A percentile compares a stretch with the other conserved stretches of the same genome.
These are phyloP conservation scores for Anarsia innoxiella DNA, from an alignment of 2,888 invertebrate species.

Conservation along the genomic window DNA sequence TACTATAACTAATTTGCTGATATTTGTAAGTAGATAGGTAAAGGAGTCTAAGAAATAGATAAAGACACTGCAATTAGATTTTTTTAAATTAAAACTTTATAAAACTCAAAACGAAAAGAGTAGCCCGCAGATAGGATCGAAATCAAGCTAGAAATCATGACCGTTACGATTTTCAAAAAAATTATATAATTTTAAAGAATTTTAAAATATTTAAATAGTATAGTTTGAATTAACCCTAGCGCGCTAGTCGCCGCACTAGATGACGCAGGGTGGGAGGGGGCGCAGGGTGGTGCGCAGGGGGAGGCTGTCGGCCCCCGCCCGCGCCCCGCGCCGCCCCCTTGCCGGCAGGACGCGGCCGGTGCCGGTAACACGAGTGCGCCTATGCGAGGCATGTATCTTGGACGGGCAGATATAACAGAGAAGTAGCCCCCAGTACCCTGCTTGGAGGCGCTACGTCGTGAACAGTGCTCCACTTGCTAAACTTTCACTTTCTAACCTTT, in stretches of 20 bases:
- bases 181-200: slow-evolving; percentile 30
- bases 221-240: slow-evolving; percentile 71
- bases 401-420: slow-evolving; percentile 75
- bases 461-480: slow-evolving; percentile 42
- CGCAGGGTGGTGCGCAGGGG: slow-evolving; percentile 31
- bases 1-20: too few species aligned
- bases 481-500: too few species aligned
- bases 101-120: too few species aligned
- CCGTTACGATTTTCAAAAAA: too few species aligned
- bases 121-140: too few species aligned
- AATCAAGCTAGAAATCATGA: too few species aligned
- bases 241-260: slow-evolving; percentile 65
- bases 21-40: too few species aligned
- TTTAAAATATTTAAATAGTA: slow-evolving; percentile 57
- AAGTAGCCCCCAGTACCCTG: slow-evolving; percentile 73
- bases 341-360: slow-evolving; percentile 70
- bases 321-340: slow-evolving; percentile 38
- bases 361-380: slow-evolving; percentile 75
- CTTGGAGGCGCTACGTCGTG: slow-evolving; percentile 37
- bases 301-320: slow-evolving; percentile 18
- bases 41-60: too few species aligned
- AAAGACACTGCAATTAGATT: too few species aligned
- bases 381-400: slow-evolving; percentile 76
- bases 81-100: too few species aligned
- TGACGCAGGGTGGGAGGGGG: slow-evolving; percentile 56